A percentile compares a stretch with the other conserved stretches of the same genome.
Evolutionary conservation across 2,113 vertebrate species (phyloP).

Genomic region (Isurus oxyrinchus): DNA sequence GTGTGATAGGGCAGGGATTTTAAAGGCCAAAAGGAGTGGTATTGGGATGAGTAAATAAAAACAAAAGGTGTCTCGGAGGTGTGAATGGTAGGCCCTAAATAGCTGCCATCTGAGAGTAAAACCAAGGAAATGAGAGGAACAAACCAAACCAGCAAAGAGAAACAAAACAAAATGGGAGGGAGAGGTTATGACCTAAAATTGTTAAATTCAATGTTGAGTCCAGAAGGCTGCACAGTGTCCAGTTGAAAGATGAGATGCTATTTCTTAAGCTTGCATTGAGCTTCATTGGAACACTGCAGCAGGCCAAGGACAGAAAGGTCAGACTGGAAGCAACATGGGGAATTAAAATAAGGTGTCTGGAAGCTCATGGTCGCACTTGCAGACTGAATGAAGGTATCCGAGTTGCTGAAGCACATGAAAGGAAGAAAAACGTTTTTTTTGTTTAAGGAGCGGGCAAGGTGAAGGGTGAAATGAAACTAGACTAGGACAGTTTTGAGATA

Average conservation of each 20-base stretch:
- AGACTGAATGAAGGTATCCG: not conserved
- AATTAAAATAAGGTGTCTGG: not conserved
- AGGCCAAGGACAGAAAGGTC: not conserved
- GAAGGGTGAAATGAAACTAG: not conserved
- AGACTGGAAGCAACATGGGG: not conserved
- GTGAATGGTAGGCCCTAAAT: not conserved
- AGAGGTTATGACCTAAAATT: not conserved
- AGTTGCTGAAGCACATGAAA: not conserved
- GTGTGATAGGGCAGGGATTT: not conserved
- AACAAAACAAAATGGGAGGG: not conserved
- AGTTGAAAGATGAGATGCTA: not conserved
- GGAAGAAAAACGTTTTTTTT: not conserved
- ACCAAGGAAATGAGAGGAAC: not conserved
- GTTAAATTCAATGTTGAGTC: not conserved
- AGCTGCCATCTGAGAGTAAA: not conserved
- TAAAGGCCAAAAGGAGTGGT: not conserved
- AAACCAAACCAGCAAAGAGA: not conserved
- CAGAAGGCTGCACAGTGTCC: not conserved
- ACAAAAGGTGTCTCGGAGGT: not conserved
- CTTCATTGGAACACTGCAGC: not conserved
- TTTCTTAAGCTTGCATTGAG: too few species aligned
- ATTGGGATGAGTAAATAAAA: not conserved
- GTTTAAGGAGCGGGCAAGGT: not conserved
- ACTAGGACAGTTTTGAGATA: too few species aligned
- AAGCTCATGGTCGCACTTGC: not conserved